A percentile compares a stretch with the other conserved stretches of the same genome.
phyloP scores from a whole-genome alignment of 2,797 vertebrate genomes.

The Eulemur albifrons region DNA sequence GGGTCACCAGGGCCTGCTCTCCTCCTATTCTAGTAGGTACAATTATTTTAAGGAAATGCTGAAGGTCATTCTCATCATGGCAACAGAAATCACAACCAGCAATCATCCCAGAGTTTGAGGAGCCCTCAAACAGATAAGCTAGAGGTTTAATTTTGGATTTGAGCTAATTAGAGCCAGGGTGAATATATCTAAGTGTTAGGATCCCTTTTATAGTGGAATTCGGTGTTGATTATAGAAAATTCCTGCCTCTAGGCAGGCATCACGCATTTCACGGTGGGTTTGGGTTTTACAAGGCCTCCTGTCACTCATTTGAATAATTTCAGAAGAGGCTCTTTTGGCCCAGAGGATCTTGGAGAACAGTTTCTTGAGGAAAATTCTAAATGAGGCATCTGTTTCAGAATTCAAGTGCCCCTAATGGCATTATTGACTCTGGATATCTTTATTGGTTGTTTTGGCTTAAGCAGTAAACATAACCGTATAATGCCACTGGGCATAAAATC shows the following conservation, averaged over 20 bases:
- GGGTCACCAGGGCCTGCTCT: not conserved
- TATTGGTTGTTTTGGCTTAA: not conserved
- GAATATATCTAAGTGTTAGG: slow-evolving; percentile 15
- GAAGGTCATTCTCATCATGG: slow-evolving; percentile 54
- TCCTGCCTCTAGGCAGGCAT: not conserved
- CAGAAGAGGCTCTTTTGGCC: not conserved
- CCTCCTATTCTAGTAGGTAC: not conserved
- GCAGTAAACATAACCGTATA: not conserved
- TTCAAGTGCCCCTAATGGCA: not conserved
- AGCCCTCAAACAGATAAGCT: slow-evolving; percentile 18
- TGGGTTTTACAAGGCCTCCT: not conserved
- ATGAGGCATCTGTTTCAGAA: not conserved
- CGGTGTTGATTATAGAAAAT: slow-evolving; percentile 40
- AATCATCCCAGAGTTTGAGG: slow-evolving; percentile 59
- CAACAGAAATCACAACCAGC: slow-evolving; percentile 20
- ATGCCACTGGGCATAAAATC: not conserved
- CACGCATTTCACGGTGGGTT: not conserved
- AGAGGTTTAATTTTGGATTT: slow-evolving; percentile 50
- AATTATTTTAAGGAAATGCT: slow-evolving; percentile 30
- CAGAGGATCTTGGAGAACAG: not conserved
- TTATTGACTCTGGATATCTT: no score
- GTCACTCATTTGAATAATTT: not conserved
- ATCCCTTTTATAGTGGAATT: not conserved
- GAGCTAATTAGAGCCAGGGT: slow-evolving; percentile 44
- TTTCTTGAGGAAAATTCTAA: not conserved